Conservation (phyloP, 2,113 vertebrate genomes). For the Blennius ocellaris region DNA sequence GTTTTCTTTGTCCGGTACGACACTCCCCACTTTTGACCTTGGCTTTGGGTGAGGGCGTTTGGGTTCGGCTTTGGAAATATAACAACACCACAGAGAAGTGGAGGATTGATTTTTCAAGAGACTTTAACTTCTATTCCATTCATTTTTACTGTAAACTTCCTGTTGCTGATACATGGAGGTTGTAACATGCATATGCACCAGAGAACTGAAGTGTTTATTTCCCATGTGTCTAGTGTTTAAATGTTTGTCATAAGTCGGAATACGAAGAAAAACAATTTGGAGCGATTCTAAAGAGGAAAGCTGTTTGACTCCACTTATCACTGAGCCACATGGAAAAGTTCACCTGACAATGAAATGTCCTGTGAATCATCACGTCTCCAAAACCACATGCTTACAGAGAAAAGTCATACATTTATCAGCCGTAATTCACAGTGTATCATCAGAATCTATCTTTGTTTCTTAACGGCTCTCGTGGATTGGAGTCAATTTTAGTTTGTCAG, state of each 20-base stretch:
- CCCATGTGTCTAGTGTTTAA: neutral
- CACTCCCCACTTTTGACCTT: conserved; percentile 63
- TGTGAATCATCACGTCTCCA: neutral
- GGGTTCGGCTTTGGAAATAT: conserved; percentile 15
- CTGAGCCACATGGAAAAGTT: neutral
- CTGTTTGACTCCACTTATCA: no score
- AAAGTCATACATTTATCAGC: no score
- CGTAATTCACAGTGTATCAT: no score
- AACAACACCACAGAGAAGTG: conserved; percentile 7
- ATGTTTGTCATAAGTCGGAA: neutral
- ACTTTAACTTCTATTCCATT: neutral
- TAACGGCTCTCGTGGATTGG: no score
- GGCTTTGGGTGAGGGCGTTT: conserved; percentile 42
- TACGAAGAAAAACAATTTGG: no score
- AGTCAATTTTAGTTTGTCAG: no score
- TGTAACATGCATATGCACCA: neutral
- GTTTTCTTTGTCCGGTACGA: conserved; percentile 47
- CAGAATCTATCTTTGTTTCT: no score
- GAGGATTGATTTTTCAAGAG: neutral
- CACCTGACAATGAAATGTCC: neutral
- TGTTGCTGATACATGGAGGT: no score
- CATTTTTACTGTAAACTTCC: neutral
- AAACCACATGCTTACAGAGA: no score
- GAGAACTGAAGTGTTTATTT: neutral
- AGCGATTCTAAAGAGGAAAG: no score